Percentiles rank a stretch among this genome's conserved stretches.
phyloP scores from a whole-genome alignment of 2,888 invertebrate species.

The Deladenus siricidicola region DNA sequence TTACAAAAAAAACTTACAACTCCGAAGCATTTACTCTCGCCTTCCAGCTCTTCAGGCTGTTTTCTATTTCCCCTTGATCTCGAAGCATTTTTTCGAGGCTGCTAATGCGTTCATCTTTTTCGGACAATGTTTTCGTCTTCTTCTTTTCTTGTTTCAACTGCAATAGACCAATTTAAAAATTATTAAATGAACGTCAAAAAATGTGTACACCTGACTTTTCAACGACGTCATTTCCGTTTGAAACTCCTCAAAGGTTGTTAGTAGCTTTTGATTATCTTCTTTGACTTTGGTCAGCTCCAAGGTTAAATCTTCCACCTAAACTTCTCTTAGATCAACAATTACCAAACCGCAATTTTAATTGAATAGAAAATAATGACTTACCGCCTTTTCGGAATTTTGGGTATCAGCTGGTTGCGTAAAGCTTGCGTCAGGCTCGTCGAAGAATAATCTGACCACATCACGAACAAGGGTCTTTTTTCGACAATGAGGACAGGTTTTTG shows the following conservation, averaged over 20 bases:
- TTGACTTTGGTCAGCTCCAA: not conserved
- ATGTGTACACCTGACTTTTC: not conserved
- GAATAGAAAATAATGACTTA: not conserved
- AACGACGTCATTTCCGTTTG: not conserved
- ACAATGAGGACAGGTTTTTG: constrained; percentile 3
- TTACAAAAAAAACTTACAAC: constrained; percentile 7
- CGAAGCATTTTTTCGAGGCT: not conserved
- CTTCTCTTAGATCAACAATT: too few relatives aligned
- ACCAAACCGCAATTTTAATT: not conserved
- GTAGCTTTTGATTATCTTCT: not conserved
- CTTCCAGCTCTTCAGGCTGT: too few relatives aligned
- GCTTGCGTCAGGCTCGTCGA: not conserved
- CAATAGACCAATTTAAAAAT: too few relatives aligned
- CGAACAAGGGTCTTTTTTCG: constrained; percentile 3
- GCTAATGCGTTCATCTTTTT: constrained; percentile 4
- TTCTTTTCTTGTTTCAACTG: constrained; percentile 8
- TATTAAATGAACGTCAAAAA: too few relatives aligned
- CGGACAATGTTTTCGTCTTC: not conserved
- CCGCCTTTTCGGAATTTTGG: not conserved
- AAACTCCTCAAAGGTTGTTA: not conserved
- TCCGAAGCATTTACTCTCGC: constrained; percentile 1
- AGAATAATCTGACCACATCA: constrained; percentile 1
- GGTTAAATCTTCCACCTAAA: not conserved
- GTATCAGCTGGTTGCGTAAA: not conserved
- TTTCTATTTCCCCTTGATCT: not conserved